Base-by-base conservation (phyloP, 2,797 vertebrate species). In the Loris lydekkerianus region DNA sequence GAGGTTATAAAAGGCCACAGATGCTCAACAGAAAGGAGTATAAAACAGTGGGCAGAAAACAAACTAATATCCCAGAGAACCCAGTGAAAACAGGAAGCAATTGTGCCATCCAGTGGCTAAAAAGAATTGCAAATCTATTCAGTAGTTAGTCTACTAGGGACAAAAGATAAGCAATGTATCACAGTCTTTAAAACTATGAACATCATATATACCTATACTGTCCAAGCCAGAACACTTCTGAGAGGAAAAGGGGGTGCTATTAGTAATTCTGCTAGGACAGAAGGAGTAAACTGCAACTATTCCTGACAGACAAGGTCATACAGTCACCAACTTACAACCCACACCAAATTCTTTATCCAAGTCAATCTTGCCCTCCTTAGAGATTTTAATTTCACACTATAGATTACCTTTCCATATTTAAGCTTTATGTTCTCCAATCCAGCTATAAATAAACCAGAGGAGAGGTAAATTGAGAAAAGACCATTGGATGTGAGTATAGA, bases 91-190 rank as follows among this genome's bases (percentile, higher is more conserved):
- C 1, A 94, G 80, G 10, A 93, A 90, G 25, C 89, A 97, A 96
- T 7, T 93, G 76, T 93, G 95, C 96, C 95, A 93, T 76, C 97
- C 67, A 97, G 94, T 96, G 97, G 95, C 83, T 86, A 81, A 72
- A 95, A 96, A 21, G 25, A 75, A 58, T 58, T 93, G 60, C 40
- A 96, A 67, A 89, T 53, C 14, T 70, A 85, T 69, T 89, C 34
- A 60, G 75, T 29, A 90, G 49, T 49, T 49, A 49, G 17, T 61
- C 27, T 75, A 58, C 23, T 91, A 9, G 77, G 58, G 31, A 92
- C 29, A 77, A 87, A 78, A 21, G 58, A 53, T 25, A 90, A 96
- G n/a, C 31, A 90, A 72, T 27, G 15, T 14, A 87, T 58, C 65
- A 82, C 13, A 70, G 15, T 73, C 49, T 61, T 84, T 83, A 65